Base-by-base conservation (phyloP, 2,113 vertebrate genomes). In the Callionymus lyra region DNA sequence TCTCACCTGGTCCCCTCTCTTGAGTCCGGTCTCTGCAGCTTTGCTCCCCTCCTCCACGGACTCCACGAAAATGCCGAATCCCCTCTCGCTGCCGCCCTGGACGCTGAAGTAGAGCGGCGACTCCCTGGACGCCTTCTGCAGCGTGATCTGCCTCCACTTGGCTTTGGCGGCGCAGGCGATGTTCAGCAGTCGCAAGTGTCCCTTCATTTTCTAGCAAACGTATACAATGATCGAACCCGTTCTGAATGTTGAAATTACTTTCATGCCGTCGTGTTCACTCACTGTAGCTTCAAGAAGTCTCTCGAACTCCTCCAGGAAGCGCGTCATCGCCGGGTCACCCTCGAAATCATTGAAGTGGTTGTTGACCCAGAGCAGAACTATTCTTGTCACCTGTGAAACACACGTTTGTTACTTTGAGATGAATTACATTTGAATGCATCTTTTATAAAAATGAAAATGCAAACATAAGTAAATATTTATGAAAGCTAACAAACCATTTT, bases 291-390 rank as follows among this genome's bases (percentile, higher is more conserved):
- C 94, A 51, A 98, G 86, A 53, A 85, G 80, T 74, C 85, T 97
- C 65, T 97, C 94, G 75, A 98, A 97, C 34, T 96, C 90, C 56
- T 98, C 94, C 58, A 98, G 74, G 81, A 98, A 97, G 38, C 66
- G 84, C 6, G 91, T 96, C 93, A 98, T 96, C 36, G 89, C 89
- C 13, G 85, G 85, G 74, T 97, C 88, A 12, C 92, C 92, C 83
- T 98, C 94, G 70, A 98, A 98, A 81, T 98, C 94, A 69, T 94
- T 98, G 66, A 98, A 98, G 68, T 98, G 94, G 76, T 98, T 98
- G 77, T 97, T 97, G 62, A 98, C 94, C 94, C 94, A 98, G 56
- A 98, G 77, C 33, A 97, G 77, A 32, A 98, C 90, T 42, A 97
- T 93, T 59, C 94, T 84, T 1, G 94, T 97, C 9, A 98, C 93